Evolutionary conservation across 2,113 vertebrate genomes (phyloP).

Genomic region (Illadopsis cleaveri): DNA sequence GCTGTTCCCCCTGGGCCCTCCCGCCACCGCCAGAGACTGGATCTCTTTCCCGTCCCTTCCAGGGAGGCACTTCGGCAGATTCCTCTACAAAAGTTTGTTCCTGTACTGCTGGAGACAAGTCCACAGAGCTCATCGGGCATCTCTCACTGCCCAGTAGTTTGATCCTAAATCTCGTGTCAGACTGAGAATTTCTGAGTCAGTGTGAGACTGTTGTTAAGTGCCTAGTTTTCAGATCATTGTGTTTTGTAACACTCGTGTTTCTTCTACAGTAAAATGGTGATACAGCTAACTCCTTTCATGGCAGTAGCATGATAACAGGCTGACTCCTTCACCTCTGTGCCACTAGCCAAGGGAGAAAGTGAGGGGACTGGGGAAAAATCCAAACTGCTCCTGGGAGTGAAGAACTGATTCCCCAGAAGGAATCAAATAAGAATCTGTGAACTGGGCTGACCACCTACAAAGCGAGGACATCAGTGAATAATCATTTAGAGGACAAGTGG

Average conservation of each 20-base stretch:
- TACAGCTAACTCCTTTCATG: not conserved
- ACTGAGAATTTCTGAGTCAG: too few relatives aligned
- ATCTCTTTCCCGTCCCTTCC: rapidly evolving
- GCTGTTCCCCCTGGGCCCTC: not conserved
- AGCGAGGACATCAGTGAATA: rapidly evolving
- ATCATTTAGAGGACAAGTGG: not conserved
- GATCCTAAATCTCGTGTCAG: not conserved
- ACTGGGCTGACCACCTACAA: not conserved
- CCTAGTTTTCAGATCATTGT: not conserved
- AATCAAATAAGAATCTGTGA: not conserved
- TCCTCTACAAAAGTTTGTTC: rapidly evolving
- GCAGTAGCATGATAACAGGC: too few relatives aligned
- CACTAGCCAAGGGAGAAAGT: not conserved
- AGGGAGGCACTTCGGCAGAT: rapidly evolving
- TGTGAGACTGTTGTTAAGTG: too few relatives aligned
- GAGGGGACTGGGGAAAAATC: rapidly evolving
- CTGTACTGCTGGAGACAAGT: too few relatives aligned
- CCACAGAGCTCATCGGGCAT: rapidly evolving
- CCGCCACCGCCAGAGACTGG: rapidly evolving
- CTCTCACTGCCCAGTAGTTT: rapidly evolving
- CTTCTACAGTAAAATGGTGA: not conserved
- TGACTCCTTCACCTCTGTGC: not conserved
- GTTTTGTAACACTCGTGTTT: not conserved
- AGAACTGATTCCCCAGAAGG: not conserved
- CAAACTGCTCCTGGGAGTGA: rapidly evolving